These are phyloP conservation scores for Cyanistes caeruleus DNA, from an alignment of 2,113 vertebrate species.

Conservation along the genomic window DNA sequence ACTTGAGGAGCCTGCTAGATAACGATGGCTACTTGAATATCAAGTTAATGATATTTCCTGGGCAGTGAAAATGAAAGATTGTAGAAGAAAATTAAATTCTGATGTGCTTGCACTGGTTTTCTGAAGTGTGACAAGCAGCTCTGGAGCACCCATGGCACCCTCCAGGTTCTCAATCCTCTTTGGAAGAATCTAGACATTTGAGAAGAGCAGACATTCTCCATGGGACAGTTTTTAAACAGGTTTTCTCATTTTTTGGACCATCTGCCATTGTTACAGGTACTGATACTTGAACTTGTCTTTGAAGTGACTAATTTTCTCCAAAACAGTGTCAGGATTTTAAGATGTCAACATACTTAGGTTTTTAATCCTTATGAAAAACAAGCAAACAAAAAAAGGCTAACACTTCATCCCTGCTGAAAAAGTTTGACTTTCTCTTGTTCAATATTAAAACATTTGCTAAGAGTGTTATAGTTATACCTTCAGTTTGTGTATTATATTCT, in stretches of 20 bases:
- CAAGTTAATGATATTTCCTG: not conserved
- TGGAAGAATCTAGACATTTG: not conserved
- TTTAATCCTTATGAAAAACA: not conserved
- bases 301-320: not conserved
- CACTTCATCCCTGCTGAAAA: too few relatives aligned
- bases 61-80: not conserved
- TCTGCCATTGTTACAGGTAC: not conserved
- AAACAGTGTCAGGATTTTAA: not conserved
- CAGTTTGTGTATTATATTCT: not conserved
- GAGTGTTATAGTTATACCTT: not conserved
- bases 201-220: not conserved
- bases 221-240: not conserved
- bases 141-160: rapidly evolving
- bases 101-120: not conserved
- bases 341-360: not conserved
- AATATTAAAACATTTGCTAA: not conserved
- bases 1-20: not conserved
- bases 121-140: not conserved
- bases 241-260: not conserved
- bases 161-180: not conserved
- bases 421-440: not conserved
- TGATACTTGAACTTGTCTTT: not conserved
- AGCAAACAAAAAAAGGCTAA: not conserved
- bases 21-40: not conserved
- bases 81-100: slow-evolving; percentile 6